Evolutionary conservation across 2,888 invertebrate species (phyloP), one percentile per base, ranked within the genome.

Genomic region (Heliconius charithonia): DNA sequence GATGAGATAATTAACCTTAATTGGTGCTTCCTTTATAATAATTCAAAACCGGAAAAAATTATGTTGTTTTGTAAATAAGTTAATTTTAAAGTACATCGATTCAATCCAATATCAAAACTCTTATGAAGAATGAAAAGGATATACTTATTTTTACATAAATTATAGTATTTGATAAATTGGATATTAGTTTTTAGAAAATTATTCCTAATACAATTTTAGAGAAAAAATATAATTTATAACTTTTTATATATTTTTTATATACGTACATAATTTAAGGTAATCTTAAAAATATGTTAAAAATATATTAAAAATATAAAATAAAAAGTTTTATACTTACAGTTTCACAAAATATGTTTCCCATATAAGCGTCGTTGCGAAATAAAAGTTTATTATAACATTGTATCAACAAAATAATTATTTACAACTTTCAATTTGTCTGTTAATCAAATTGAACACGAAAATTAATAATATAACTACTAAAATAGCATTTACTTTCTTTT

Each of bases 331-430:
- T 45, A 82, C 84, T 82, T 75, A 84, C 84, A 82, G 80, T 79
- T 82, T 81, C 70, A 75, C 70, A 78, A 82, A 79, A 72, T 77
- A 73, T 79, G 70, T 80, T 81, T 83, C 80, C 84, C 84, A 84
- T 84, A 84, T 78, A 84, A 82, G 72, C 65, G 51, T 70, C 71
- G 73, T 82, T 78, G 67, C 71, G 56, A 69, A 81, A 77, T 72
- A 72, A 78, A 80, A 82, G 80, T 75, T 83, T 80, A 80, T 56
- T 66, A 79, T 74, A 77, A 80, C 82, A 80, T 82, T 32, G 71
- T 51, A 69, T 69, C 62, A 76, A 75, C 56, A 76, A 73, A 79
- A 79, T 77, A 77, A 59, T 65, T 63, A 37, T 63, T 4, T 37
- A 70, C 6, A 70, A 67, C 67, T 29, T 62, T 51, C 66, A 66